These are phyloP conservation scores for Leptinotarsa haldemani DNA, from an alignment of 2,888 invertebrate species.

Conservation along the genomic window DNA sequence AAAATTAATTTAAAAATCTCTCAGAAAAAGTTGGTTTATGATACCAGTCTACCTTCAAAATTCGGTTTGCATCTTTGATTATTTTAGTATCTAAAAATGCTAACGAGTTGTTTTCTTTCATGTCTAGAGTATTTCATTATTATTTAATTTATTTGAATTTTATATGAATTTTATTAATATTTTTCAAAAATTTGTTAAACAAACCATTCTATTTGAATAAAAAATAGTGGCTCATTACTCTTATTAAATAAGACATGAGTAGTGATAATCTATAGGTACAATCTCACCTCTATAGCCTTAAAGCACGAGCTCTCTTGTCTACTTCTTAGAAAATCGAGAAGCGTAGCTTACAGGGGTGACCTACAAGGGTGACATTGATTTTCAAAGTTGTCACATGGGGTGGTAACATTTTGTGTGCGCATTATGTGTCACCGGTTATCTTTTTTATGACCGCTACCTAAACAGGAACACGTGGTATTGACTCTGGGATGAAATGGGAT, in stretches of 20 bases:
- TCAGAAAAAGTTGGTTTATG: too few species aligned
- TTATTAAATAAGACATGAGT: background rate
- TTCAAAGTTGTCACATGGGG: slow-evolving; percentile 47
- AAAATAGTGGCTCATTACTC: too few species aligned
- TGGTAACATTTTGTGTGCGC: slow-evolving; percentile 41
- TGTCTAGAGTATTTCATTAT: too few species aligned
- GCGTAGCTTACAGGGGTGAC: slow-evolving; percentile 42
- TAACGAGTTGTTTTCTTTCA: too few species aligned
- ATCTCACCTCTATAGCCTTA: background rate
- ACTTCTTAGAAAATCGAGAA: slow-evolving; percentile 26
- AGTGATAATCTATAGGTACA: background rate
- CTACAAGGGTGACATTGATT: slow-evolving; percentile 53
- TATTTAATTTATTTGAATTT: too few species aligned
- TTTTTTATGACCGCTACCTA: slow-evolving; percentile 37
- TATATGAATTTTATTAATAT: too few species aligned
- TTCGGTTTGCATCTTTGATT: too few species aligned
- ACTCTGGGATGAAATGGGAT: slow-evolving; percentile 28
- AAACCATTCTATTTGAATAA: too few species aligned
- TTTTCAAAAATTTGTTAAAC: too few species aligned
- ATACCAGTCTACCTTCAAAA: too few species aligned
- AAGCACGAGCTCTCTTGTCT: slow-evolving; percentile 11
- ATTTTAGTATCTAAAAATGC: too few species aligned
- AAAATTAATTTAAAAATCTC: too few species aligned
- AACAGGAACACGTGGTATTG: slow-evolving; percentile 36
- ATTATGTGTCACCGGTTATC: slow-evolving; percentile 36